Percentiles rank a stretch among this genome's conserved stretches.
Evolutionary conservation across 2,888 invertebrate species (phyloP).

Genomic region (Schrankia costaestrigalis): DNA sequence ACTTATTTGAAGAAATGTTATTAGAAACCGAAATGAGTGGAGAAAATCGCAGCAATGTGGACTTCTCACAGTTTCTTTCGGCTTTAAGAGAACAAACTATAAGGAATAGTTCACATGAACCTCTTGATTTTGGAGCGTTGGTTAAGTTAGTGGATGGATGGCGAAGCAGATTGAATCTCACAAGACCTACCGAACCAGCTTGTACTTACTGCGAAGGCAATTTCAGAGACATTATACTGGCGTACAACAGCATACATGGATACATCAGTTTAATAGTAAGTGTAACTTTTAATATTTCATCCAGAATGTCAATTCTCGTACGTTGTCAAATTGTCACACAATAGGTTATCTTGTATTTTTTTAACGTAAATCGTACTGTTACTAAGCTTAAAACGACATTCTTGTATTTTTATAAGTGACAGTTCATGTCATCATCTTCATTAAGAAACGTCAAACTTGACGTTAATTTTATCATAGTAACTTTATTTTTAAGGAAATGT

Average conservation of each 20-base stretch:
- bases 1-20: constrained; percentile 67
- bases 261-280: constrained; percentile 90
- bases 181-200: constrained; percentile 47
- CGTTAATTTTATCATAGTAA: no score
- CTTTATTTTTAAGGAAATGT: no score
- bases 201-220: constrained; percentile 82
- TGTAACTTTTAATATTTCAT: constrained; percentile 19
- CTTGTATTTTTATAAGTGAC: no score
- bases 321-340: no score
- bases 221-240: constrained; percentile 80
- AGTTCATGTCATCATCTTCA: no score
- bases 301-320: no score
- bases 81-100: constrained; percentile 52
- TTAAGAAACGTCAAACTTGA: no score
- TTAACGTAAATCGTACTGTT: no score
- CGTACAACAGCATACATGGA: constrained; percentile 88
- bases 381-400: no score
- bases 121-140: constrained; percentile 62
- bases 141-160: constrained; percentile 65
- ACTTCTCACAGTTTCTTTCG: constrained; percentile 58
- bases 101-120: constrained; percentile 54
- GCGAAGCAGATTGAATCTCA: constrained; percentile 57
- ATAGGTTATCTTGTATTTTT: no score
- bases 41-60: constrained; percentile 55
- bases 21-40: constrained; percentile 52